A percentile compares a stretch with the other conserved stretches of the same genome.
Evolutionary conservation across 2,113 vertebrate species (phyloP).

Genomic region (Chaenogobius annularis): DNA sequence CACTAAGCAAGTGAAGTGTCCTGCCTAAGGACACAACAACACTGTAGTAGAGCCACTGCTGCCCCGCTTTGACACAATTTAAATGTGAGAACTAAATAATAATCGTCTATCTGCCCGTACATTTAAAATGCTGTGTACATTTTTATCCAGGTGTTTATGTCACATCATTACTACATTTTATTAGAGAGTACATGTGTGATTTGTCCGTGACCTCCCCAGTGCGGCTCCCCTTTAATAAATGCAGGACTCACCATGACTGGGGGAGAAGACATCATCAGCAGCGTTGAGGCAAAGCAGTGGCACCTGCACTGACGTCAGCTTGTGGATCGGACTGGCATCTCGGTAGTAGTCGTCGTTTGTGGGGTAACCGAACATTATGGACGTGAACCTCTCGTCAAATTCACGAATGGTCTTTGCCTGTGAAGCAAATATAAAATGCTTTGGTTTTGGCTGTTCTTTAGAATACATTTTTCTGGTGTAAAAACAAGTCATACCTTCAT

Average conservation of each 20-base stretch:
- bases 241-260: slow-evolving; percentile 85
- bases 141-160: no score
- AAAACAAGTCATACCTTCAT: slow-evolving; percentile 87
- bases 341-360: slow-evolving; percentile 94
- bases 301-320: slow-evolving; percentile 91
- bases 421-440: background rate
- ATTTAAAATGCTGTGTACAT: no score
- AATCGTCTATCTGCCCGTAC: no score
- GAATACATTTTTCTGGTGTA: slow-evolving; percentile 1
- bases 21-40: no score
- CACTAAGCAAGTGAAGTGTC: no score
- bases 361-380: slow-evolving; percentile 95
- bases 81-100: no score
- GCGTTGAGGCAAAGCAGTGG: slow-evolving; percentile 96
- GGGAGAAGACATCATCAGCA: slow-evolving; percentile 95
- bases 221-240: no score
- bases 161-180: no score
- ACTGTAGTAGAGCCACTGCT: no score
- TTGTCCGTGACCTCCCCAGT: no score
- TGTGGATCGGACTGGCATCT: slow-evolving; percentile 90
- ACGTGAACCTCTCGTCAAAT: slow-evolving; percentile 95
- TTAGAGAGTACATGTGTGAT: no score
- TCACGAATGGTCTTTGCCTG: slow-evolving; percentile 95
- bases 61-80: no score
- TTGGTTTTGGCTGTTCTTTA: background rate